phyloP scores from a whole-genome alignment of 2,797 vertebrate species.

The Erpetoichthys calabaricus region DNA sequence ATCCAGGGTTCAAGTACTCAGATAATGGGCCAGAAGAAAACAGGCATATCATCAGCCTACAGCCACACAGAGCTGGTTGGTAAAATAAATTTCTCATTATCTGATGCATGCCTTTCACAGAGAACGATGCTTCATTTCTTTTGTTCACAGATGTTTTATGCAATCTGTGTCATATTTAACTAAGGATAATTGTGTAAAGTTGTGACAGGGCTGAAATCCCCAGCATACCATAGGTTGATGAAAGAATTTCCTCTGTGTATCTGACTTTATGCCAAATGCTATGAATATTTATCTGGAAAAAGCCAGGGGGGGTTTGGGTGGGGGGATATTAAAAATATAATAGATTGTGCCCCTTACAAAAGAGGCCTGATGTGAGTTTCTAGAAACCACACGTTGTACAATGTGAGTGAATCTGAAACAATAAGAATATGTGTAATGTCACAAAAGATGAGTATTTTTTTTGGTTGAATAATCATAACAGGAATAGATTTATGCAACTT shows the following conservation, averaged over 20 bases:
- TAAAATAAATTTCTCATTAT: conserved; percentile 80
- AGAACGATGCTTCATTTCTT: conserved; percentile 32
- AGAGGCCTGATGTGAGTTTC: too few species aligned
- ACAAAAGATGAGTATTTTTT: too few species aligned
- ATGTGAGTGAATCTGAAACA: too few species aligned
- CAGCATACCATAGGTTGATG: conserved; percentile 26
- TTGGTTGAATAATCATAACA: too few species aligned
- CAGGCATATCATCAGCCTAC: conserved; percentile 60
- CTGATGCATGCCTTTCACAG: conserved; percentile 52
- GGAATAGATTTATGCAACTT: too few species aligned
- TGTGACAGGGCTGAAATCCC: conserved; percentile 24
- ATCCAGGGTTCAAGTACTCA: conserved; percentile 95
- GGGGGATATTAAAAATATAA: too few species aligned
- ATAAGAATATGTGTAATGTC: too few species aligned
- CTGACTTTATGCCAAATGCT: conserved; percentile 2
- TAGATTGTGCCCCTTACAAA: too few species aligned
- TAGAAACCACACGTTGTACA: too few species aligned
- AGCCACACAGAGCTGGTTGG: conserved; percentile 59
- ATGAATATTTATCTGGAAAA: background rate
- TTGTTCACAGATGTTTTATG: conserved; percentile 31
- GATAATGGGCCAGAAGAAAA: conserved; percentile 93
- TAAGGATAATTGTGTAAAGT: conserved; percentile 16
- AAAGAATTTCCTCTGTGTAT: conserved; percentile 13
- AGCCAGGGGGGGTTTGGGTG: too few species aligned
- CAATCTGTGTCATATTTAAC: conserved; percentile 16